Conservation (phyloP, 2,888 invertebrate species). For the Xestia sexstrigata region DNA sequence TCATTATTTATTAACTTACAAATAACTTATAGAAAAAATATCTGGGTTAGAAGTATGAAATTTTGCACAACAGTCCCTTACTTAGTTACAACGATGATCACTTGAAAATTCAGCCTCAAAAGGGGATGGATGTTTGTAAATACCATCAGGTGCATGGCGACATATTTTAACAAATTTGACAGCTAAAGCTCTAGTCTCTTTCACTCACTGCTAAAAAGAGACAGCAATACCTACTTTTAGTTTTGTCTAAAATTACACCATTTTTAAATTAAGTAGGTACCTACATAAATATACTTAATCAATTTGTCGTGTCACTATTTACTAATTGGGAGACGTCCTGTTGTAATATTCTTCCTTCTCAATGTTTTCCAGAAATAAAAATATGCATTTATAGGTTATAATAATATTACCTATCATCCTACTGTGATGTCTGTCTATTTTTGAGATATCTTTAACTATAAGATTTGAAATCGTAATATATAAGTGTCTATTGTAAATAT, state of each 20-base stretch:
- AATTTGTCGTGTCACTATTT: conserved; percentile 13
- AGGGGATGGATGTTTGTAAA: background rate
- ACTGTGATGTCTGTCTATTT: conserved; percentile 55
- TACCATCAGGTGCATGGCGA: background rate
- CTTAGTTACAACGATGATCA: background rate
- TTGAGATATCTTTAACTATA: conserved; percentile 52
- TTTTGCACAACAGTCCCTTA: background rate
- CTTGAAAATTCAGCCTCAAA: background rate
- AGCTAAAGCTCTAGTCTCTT: background rate
- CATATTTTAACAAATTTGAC: background rate
- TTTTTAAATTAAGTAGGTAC: background rate
- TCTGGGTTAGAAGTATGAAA: too few relatives aligned
- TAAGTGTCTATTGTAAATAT: conserved; percentile 36
- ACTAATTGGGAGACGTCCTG: background rate
- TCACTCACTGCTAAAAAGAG: background rate
- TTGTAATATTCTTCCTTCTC: conserved; percentile 5
- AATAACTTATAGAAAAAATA: too few relatives aligned
- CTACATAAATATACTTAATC: background rate
- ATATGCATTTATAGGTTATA: conserved; percentile 36
- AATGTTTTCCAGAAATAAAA: conserved; percentile 25
- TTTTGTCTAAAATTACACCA: background rate
- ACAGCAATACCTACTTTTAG: conserved; percentile 1
- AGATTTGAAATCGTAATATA: conserved; percentile 40
- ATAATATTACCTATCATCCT: conserved; percentile 23
- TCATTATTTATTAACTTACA: background rate